phyloP scores from a whole-genome alignment of 2,113 vertebrate species.

The Larimichthys crocea region DNA sequence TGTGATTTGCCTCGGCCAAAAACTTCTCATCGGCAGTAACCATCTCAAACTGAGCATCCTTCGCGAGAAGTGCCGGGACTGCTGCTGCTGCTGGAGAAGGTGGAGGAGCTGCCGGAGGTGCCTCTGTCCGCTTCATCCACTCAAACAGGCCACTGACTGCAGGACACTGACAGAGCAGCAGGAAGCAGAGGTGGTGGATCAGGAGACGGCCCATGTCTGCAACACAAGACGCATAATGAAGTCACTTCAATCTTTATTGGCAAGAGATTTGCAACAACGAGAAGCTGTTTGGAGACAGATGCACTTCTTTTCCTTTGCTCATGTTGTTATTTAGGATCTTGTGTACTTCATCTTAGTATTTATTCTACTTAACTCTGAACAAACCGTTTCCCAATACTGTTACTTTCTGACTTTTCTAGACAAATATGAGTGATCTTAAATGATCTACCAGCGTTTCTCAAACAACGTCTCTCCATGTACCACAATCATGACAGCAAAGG shows the following conservation, averaged over 20 bases:
- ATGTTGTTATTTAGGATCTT: not conserved
- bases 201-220: constrained; percentile 57
- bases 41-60: constrained; percentile 80
- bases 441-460: not conserved
- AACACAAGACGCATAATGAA: not conserved
- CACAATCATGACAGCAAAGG: no score
- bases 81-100: not conserved
- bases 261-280: not conserved
- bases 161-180: constrained; percentile 60
- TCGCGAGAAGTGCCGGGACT: constrained; percentile 20
- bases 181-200: not conserved
- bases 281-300: not conserved
- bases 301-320: not conserved
- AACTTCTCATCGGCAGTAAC: constrained; percentile 73
- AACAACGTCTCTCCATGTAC: no score
- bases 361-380: no score
- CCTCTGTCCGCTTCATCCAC: constrained; percentile 69
- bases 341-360: not conserved
- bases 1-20: constrained; percentile 72
- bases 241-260: not conserved
- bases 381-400: not conserved
- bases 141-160: constrained; percentile 77
- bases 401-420: not conserved
- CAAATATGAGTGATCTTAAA: not conserved
- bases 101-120: constrained; percentile 35